These are phyloP conservation scores for Melanostoma scalare DNA, from an alignment of 2,888 invertebrate genomes.

Conservation along the genomic window DNA sequence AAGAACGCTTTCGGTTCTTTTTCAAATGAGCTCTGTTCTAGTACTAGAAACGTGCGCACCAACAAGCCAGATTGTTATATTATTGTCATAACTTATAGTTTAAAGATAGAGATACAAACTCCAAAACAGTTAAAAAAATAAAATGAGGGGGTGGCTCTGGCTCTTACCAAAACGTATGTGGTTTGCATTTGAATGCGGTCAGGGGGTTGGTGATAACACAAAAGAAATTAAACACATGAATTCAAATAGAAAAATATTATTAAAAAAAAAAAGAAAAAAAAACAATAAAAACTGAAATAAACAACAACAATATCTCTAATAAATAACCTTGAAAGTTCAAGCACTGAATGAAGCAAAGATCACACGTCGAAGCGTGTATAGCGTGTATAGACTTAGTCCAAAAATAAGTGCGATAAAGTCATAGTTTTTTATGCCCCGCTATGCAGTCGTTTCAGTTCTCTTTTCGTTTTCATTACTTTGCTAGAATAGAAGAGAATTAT, in stretches of 20 bases:
- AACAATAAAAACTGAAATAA: not conserved
- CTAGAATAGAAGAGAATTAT: not conserved
- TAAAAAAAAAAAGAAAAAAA: constrained; percentile 16
- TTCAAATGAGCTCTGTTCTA: not conserved
- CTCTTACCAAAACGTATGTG: not conserved
- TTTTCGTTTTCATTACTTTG: constrained; percentile 20
- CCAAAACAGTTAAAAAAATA: constrained; percentile 5
- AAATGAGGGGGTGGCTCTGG: constrained; percentile 12
- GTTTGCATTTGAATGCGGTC: constrained; percentile 22
- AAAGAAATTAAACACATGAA: not conserved
- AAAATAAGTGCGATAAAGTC: constrained; percentile 73
- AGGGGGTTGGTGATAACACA: constrained; percentile 9
- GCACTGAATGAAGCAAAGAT: constrained; percentile 60
- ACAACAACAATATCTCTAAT: constrained; percentile 40
- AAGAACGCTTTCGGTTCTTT: constrained; percentile 32
- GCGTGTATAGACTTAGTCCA: constrained; percentile 67
- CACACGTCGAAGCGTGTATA: constrained; percentile 57
- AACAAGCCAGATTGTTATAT: not conserved
- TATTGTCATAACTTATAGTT: constrained; percentile 24
- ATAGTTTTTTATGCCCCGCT: constrained; percentile 69
- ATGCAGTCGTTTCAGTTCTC: constrained; percentile 58
- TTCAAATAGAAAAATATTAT: constrained; percentile 28
- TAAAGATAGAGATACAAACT: not conserved
- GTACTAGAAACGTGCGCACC: constrained; percentile 39
- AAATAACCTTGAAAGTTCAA: constrained; percentile 72